Evolutionary conservation across 2,113 vertebrate species (phyloP), one percentile per base, ranked within the genome.

Genomic region (Sceloporus undulatus): DNA sequence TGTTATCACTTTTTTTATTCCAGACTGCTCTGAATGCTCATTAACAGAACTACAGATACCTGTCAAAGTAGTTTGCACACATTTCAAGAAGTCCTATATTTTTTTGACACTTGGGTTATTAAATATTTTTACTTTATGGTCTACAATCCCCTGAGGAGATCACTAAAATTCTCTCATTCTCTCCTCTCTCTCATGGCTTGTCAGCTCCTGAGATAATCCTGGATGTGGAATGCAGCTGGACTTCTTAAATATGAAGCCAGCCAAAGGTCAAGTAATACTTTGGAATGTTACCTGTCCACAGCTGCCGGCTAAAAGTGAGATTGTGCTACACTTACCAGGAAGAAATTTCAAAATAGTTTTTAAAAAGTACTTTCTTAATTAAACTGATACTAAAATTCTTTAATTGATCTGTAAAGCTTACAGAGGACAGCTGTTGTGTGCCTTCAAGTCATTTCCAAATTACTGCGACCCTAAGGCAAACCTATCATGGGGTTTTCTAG

Each of bases 221-320:
- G 78, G 1, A 84, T 87, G 54, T 11, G 89, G 93, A 93, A 90
- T 89, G 92, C 88, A 79, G 88, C 91, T 89, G 92, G 89, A 88
- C 80, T 77, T 90, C 86, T 18, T 13, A n/a, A 42, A 25, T 85
- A 78, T 81, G 90, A 25, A 70, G 40, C 10, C n/a, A 42, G 82
- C 86, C 88, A 29, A 38, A 75, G 75, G 82, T 85, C 71, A 90
- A 48, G 62, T 54, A 89, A 90, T 85, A 1, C 84, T 54, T 27
- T 86, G 92, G 92, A 89, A 87, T 77, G 87, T 56, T 86, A 89
- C 88, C 90, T 91, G 87, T 70, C 34, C 79, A 6, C 87, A 91
- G 86, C 85, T 92, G 81, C 85, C 65, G 4, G 59, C 21, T 86
- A 10, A 62, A 85, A 0, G 23, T 0, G 0, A 1, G 25, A 0